Evolutionary conservation across 2,797 vertebrate genomes (phyloP), one percentile per base, ranked within the genome.

Genomic region (Chromis chromis): DNA sequence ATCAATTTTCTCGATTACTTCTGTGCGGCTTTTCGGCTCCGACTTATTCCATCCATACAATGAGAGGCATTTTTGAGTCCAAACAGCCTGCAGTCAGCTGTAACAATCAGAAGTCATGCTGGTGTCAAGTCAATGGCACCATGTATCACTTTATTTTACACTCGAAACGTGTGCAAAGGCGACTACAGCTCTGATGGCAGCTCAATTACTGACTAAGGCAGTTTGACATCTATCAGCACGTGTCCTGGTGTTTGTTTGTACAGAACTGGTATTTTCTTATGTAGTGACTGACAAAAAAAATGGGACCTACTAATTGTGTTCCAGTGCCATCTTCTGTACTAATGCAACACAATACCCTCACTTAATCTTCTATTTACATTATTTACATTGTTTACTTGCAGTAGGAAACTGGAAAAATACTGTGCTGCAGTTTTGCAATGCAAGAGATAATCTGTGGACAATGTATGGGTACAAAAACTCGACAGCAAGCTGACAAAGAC

Each of bases 1-100:
- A 66, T 65, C 44, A 58, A 66, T 84, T 78, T 70, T 16, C 61
- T 58, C 70, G 36, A 79, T 78, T 77, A 46, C 64, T 67, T 61
- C 27, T 70, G 40, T 74, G 61, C 67, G 67, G 64, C 64, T 65
- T 66, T 73, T 64, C 65, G 28, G 53, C 49, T 50, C 48, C 7
- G 40, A 39, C 70, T 73, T 70, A 22, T 60, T 67, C 27, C 25
- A 24, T 57, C 62, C 17, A 39, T 60, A 40, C 25, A 57, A 65
- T 17, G 48, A 50, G 48, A 50, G 53, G 27, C 33, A 36, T 61
- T 65, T 50, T 63, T 12, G 62, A 69, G 39, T 61, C 31, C 57
- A 53, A 70, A 55, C 39, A 72, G 39, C 52, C 65, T 42, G 61
- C 13, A 8, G 74, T 70, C 33, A 62, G 56, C 36, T 39, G 13